Base-by-base conservation (phyloP, 1,140 invertebrate species). In the Melanaphis sacchari region DNA sequence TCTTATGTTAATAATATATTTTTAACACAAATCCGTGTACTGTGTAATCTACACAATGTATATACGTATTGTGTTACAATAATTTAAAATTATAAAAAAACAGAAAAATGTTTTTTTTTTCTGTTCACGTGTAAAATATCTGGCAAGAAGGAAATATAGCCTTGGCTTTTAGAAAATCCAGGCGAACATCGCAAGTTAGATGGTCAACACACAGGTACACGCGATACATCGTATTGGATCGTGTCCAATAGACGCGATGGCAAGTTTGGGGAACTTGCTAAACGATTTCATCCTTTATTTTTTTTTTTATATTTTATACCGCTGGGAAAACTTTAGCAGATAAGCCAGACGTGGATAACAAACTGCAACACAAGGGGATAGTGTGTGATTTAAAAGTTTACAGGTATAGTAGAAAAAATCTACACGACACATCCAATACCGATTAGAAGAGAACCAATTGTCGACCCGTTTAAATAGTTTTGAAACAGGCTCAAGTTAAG, bases 151-250 rank as follows among this genome's bases (percentile, higher is more conserved):
- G 26, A 93, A 93, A 84, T 85, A 85, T 54, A 18, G 81, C 36
- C 26, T 22, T 18, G 36, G 46, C 43, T 93, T 93, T 84, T 40
- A 93, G 43, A 54, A 93, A 93, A 84, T 85, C 91, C 81, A 41
- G 26, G 11, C 66, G 40, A 93, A 54, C 76, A 46, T 89, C 36
- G 31, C 59, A 41, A 91, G 90, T 81, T 84, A 84, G 43, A 93
- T 85, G 91, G 91, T 93, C 91, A 93, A 93, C 81, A 38, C n/a
- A 54, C 91, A 93, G 91, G 81, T 93, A 93, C 81, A 93, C 36
- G 24, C 15, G 91, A 85, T 85, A 93, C 84, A 93, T 93, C 81
- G 91, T 85, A 84, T 93, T 93, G 91, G 91, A 93, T 54, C 49
- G 91, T 41, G 91, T 93, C 91, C 91, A 93, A 93, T 85, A 85